A percentile compares a stretch with the other conserved stretches of the same genome.
These are phyloP conservation scores for Trematomus loennbergii DNA, from an alignment of 2,113 vertebrate genomes.

Conservation along the genomic window DNA sequence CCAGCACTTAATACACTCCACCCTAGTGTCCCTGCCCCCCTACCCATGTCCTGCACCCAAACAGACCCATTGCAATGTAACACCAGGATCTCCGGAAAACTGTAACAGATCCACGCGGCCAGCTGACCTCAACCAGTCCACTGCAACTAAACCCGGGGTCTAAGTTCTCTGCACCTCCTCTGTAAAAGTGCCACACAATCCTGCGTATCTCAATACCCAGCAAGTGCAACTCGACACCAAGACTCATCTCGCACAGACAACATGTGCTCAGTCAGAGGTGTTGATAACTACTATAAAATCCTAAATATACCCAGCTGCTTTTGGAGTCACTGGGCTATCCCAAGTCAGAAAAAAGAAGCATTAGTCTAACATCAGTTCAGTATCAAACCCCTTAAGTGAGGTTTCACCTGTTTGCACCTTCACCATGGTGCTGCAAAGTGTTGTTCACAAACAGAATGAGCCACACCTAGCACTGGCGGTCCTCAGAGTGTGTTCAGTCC, in stretches of 20 bases:
- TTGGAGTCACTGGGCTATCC: conserved; percentile 51
- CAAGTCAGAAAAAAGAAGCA: conserved; percentile 29
- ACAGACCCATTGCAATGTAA: conserved; percentile 71
- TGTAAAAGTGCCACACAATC: conserved; percentile 58
- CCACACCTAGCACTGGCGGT: conserved; percentile 47
- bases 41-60: conserved; percentile 56
- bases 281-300: conserved; percentile 70
- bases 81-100: conserved; percentile 63
- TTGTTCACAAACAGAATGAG: conserved; percentile 59
- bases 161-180: conserved; percentile 44
- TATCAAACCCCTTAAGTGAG: conserved; percentile 12
- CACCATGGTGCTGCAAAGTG: conserved; percentile 50
- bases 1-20: conserved; percentile 72
- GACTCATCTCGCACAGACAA: conserved; percentile 60
- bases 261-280: conserved; percentile 65
- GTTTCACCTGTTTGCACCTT: conserved; percentile 40
- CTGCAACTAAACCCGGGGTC: conserved; percentile 66
- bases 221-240: conserved; percentile 69
- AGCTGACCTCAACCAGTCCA: conserved; percentile 63
- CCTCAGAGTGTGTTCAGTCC: conserved; percentile 50
- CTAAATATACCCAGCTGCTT: conserved; percentile 65
- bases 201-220: conserved; percentile 60
- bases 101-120: conserved; percentile 64
- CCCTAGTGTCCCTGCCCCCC: conserved; percentile 41
- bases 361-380: not conserved